Conservation (phyloP, 1,140 invertebrate genomes). For the Brachionus asplanchnoidis region DNA sequence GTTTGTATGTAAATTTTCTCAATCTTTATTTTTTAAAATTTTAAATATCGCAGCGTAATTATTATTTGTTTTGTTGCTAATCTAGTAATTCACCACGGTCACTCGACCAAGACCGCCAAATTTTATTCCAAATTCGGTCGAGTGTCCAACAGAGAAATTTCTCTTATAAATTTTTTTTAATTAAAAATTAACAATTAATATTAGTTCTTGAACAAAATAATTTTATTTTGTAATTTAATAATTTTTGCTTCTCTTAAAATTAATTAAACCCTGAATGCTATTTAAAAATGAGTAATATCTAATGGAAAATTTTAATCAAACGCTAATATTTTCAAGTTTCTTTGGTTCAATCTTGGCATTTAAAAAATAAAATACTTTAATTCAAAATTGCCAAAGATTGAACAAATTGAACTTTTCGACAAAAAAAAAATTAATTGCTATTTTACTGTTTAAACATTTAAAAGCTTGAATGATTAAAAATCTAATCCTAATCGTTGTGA, state of each 20-base stretch:
- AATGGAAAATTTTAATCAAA: background rate
- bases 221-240: background rate
- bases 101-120: background rate
- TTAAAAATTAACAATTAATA: background rate
- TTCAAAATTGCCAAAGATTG: background rate
- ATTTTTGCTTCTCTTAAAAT: background rate
- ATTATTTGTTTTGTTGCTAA: background rate
- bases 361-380: background rate
- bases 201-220: background rate
- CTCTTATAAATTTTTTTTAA: background rate
- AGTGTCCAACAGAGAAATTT: background rate
- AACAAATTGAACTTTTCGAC: background rate
- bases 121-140: background rate
- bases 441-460: background rate
- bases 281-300: background rate
- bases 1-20: slow-evolving; percentile 26
- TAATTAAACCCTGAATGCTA: background rate
- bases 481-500: slow-evolving; percentile 29
- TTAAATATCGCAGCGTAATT: background rate
- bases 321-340: background rate
- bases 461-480: background rate
- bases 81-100: background rate
- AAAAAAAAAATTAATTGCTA: background rate
- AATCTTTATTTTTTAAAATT: background rate
- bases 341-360: background rate